phyloP scores from a whole-genome alignment of 2,113 vertebrate genomes.

The Amazona vittata region DNA sequence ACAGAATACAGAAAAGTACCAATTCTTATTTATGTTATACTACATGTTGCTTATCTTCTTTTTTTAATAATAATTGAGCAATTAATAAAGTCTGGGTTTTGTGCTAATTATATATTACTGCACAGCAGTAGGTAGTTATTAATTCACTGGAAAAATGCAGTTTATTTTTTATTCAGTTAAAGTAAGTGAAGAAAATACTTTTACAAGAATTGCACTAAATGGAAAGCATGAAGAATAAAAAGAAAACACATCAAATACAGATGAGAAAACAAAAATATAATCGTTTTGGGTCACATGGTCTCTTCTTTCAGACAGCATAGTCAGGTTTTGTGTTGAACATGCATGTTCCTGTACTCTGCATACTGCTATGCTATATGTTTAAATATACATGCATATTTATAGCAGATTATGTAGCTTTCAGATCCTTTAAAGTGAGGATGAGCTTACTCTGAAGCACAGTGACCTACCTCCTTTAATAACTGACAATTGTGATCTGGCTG shows the following conservation, averaged over 20 bases:
- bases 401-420: background rate
- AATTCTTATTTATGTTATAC: background rate
- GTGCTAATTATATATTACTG: background rate
- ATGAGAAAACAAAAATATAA: background rate
- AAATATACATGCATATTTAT: background rate
- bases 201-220: background rate
- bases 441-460: background rate
- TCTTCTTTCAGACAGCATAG: background rate
- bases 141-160: background rate
- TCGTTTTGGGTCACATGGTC: background rate
- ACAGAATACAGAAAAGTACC: background rate
- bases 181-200: background rate
- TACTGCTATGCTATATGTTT: background rate
- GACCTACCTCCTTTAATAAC: background rate
- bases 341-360: background rate
- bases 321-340: background rate
- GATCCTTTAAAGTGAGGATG: background rate
- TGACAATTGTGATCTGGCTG: background rate
- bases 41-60: background rate
- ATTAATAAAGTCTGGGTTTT: background rate
- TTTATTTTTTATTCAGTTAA: background rate
- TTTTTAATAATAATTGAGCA: background rate
- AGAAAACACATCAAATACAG: background rate
- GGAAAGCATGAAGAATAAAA: background rate
- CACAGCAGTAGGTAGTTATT: background rate